These are phyloP conservation scores for Chelmon rostratus DNA, from an alignment of 2,797 vertebrate genomes.

Conservation along the genomic window DNA sequence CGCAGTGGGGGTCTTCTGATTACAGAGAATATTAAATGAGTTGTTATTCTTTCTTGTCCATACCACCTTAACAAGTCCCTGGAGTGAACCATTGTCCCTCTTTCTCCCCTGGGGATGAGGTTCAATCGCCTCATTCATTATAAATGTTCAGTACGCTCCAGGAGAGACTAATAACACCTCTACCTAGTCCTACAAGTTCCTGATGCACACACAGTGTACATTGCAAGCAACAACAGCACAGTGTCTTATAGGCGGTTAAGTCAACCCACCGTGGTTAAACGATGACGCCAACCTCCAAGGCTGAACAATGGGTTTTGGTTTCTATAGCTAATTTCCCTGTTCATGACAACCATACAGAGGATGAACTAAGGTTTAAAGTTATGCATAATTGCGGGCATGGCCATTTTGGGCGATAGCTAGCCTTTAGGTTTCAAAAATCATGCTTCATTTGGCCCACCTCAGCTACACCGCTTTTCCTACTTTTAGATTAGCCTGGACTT, in stretches of 20 bases:
- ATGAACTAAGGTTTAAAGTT: too few relatives aligned
- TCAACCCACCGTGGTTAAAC: not conserved
- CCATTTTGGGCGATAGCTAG: too few relatives aligned
- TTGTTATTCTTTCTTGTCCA: slow-evolving; percentile 11
- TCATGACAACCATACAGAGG: too few relatives aligned
- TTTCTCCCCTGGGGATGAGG: slow-evolving; percentile 5
- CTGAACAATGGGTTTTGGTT: too few relatives aligned
- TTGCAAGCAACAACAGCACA: not conserved
- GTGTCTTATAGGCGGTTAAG: too few relatives aligned
- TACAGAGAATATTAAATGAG: slow-evolving; percentile 73
- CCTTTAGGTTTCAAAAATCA: too few relatives aligned
- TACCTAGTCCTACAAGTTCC: slow-evolving; percentile 1
- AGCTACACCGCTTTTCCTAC: too few relatives aligned
- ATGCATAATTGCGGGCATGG: too few relatives aligned
- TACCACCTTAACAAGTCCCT: slow-evolving; percentile 71
- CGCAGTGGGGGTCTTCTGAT: slow-evolving; percentile 43
- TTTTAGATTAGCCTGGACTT: too few relatives aligned
- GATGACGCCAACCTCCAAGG: not conserved
- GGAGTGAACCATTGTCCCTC: slow-evolving; percentile 15
- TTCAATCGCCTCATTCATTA: slow-evolving; percentile 65
- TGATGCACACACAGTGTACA: not conserved
- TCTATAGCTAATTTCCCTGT: too few relatives aligned
- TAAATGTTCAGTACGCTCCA: slow-evolving; percentile 41
- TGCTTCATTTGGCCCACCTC: too few relatives aligned
- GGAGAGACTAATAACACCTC: slow-evolving; percentile 32